Percentiles rank a stretch among this genome's conserved stretches.
Evolutionary conservation across 2,888 invertebrate genomes (phyloP).

Genomic region (Calliopum simillimum): DNA sequence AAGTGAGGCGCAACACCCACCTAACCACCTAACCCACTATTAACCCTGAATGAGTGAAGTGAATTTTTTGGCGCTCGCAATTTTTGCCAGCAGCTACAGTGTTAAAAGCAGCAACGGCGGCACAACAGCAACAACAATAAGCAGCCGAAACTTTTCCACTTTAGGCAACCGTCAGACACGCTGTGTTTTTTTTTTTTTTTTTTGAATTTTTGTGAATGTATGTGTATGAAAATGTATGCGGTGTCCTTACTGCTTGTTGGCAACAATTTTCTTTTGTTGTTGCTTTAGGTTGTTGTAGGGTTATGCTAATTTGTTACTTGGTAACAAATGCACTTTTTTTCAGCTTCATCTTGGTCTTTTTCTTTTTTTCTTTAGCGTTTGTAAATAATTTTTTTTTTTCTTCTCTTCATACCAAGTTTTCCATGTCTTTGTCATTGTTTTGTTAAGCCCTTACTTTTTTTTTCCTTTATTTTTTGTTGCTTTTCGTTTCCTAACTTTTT

Average conservation of each 20-base stretch:
- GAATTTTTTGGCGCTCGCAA: too few species aligned
- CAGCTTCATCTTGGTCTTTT: neutral
- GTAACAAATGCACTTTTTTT: neutral
- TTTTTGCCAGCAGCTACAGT: too few species aligned
- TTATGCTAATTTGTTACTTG: conserved; percentile 20
- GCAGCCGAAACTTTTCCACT: neutral
- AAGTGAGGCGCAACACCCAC: too few species aligned
- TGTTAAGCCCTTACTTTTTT: neutral
- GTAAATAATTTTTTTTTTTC: neutral
- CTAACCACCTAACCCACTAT: too few species aligned
- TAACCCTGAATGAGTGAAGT: too few species aligned
- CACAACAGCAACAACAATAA: conserved; percentile 14
- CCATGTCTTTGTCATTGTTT: neutral
- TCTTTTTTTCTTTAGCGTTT: conserved; percentile 28
- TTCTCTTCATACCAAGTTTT: neutral
- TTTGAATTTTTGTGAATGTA: neutral
- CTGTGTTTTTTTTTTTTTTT: too few species aligned
- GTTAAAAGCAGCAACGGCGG: too few species aligned
- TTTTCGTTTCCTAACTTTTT: conserved; percentile 10
- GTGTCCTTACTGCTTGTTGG: conserved; percentile 27
- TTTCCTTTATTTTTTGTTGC: neutral
- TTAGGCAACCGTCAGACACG: neutral
- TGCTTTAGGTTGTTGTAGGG: conserved; percentile 2
- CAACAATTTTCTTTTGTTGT: conserved; percentile 18
- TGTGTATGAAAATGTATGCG: neutral